Percentiles rank a stretch among this genome's conserved stretches.
Conservation (phyloP, 2,888 invertebrate species). For the Brenthis hecate region DNA sequence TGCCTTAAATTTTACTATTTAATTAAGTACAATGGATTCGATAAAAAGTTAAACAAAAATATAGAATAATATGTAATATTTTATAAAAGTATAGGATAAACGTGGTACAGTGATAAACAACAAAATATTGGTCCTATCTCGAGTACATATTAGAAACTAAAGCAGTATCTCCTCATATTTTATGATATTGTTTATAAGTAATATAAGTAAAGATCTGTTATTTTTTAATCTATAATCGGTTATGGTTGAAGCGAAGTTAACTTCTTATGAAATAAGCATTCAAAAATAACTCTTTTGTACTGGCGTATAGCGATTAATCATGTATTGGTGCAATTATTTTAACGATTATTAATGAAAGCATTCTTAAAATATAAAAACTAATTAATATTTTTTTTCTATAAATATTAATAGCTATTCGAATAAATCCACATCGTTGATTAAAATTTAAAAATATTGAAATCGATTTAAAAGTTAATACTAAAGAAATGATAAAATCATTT, state of each 20-base stretch:
- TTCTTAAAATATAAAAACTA: too few species aligned
- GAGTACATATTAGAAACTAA: conserved; percentile 20
- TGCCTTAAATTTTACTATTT: conserved; percentile 16
- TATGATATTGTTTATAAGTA: conserved; percentile 18
- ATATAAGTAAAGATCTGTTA: conserved; percentile 29
- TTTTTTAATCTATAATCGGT: conserved; percentile 28
- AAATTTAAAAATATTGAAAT: too few species aligned
- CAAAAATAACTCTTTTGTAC: neutral
- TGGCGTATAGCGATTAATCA: neutral
- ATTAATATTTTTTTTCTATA: too few species aligned
- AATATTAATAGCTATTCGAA: too few species aligned
- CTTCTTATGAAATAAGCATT: neutral
- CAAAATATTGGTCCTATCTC: conserved; percentile 19
- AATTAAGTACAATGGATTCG: conserved; percentile 27
- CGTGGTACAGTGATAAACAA: conserved; percentile 13
- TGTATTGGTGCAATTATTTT: neutral
- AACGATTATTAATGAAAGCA: neutral
- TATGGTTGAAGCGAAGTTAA: conserved; percentile 23
- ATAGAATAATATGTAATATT: conserved; percentile 17
- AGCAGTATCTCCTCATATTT: conserved; percentile 16
- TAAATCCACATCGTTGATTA: too few species aligned
- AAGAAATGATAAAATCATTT: too few species aligned
- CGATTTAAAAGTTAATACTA: too few species aligned
- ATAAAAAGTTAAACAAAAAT: conserved; percentile 24
- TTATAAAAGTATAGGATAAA: conserved; percentile 11